Percentiles rank a stretch among this genome's conserved stretches.
Evolutionary conservation across 1,140 invertebrate genomes (phyloP).

Genomic region (Nymphalis io): DNA sequence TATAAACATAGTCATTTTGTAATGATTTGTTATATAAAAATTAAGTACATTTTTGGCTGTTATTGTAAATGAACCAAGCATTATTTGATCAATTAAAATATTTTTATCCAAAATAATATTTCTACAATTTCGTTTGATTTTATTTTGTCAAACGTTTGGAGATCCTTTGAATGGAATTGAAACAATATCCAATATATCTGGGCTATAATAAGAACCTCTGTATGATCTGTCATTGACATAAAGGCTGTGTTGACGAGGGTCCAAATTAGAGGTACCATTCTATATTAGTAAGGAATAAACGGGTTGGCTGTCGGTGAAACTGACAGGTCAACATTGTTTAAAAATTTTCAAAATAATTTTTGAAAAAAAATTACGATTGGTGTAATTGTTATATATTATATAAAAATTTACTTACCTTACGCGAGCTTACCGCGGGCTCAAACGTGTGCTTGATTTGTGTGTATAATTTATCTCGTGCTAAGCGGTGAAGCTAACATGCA

Average conservation of each 20-base stretch:
- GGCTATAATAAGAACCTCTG: background rate
- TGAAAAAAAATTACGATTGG: too few species aligned
- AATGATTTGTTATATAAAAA: too few species aligned
- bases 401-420: too few species aligned
- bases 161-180: constrained; percentile 14
- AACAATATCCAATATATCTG: constrained; percentile 16
- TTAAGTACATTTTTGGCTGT: too few species aligned
- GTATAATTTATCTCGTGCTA: too few species aligned
- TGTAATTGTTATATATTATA: too few species aligned
- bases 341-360: background rate
- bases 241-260: constrained; percentile 17
- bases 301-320: background rate
- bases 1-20: too few species aligned
- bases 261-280: constrained; percentile 3
- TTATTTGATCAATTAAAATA: too few species aligned
- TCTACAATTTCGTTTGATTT: background rate
- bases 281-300: constrained; percentile 17
- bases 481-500: too few species aligned
- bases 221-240: constrained; percentile 17
- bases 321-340: background rate
- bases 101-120: background rate
- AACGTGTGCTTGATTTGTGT: too few species aligned
- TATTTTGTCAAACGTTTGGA: background rate
- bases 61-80: too few species aligned
- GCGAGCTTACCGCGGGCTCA: too few species aligned